Evolutionary conservation across 1,140 invertebrate species (phyloP), one percentile per base, ranked within the genome.

Genomic region (Bombus affinis): DNA sequence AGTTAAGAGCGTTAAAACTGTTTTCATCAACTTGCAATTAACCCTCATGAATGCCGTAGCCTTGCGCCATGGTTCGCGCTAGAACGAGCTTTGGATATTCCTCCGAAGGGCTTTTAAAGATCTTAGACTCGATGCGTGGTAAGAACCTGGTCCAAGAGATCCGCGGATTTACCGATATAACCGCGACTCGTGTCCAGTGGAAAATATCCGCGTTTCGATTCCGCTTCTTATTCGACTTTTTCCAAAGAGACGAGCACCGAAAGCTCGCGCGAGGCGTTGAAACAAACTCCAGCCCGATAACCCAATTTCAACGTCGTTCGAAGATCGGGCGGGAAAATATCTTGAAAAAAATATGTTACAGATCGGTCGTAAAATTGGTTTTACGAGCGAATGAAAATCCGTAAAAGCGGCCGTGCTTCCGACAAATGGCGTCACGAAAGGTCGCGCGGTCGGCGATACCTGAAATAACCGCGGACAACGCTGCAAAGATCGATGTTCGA

Each of bases 1-100:
- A 91, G 81, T 88, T 91, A 89, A 91, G 79, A 90, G 89, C 89
- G 86, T 88, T 86, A 88, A 90, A 90, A 90, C 82, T 86, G 86
- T 88, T 88, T 66, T 85, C 87, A 90, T 90, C 80, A 87, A 86
- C 83, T 62, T 88, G 76, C 89, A 84, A 90, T 90, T 90, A 90
- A 81, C 78, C 66, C 74, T 88, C 88, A 88, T 90, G 86, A 90
- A 90, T 90, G 39, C 37, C 53, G 62, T 74, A 2, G 28, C 32
- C 32, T 28, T 4, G 12, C 22, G 2, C 9, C 72, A 37, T 37
- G 28, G 2, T n/a, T 35, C 37, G n/a, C 37, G 76, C 18, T 65
- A 32, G 37, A 78, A 66, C 76, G 35, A 44, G 22, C 53, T 44
- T 28, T 8, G 25, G 32, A 65, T 32, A 37, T 12, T 32, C 22